Evolutionary conservation across 2,113 vertebrate species (phyloP).

Genomic region (human): DNA sequence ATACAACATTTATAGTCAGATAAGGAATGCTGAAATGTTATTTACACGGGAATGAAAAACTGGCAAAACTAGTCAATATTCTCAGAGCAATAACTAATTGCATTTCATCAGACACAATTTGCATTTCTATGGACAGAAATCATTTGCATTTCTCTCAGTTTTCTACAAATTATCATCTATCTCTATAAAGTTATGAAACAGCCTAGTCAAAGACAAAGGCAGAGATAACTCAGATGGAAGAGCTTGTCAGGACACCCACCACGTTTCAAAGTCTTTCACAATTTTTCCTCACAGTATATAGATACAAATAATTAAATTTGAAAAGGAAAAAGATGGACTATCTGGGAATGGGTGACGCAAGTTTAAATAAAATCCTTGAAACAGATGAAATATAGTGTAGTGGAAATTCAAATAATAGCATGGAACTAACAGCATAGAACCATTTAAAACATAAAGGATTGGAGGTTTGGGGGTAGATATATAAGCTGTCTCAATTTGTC

Average conservation of each 20-base stretch:
- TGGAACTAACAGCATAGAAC: background rate
- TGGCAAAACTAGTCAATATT: background rate
- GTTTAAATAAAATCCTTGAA: background rate
- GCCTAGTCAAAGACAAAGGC: background rate
- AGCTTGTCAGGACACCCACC: background rate
- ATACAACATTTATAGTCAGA: background rate
- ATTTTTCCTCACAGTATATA: background rate
- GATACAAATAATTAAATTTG: conserved; percentile 27
- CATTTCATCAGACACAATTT: background rate
- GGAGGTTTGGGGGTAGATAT: too few species aligned
- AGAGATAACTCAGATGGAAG: background rate
- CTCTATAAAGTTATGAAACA: background rate
- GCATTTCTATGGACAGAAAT: conserved; percentile 45
- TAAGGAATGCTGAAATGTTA: background rate
- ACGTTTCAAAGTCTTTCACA: background rate
- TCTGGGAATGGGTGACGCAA: background rate
- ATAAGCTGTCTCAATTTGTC: background rate
- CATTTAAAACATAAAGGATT: background rate
- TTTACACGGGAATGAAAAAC: background rate
- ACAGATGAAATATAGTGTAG: background rate
- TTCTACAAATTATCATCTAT: conserved; percentile 10
- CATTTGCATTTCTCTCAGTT: conserved; percentile 21
- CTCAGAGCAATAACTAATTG: conserved; percentile 26
- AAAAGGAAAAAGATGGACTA: background rate
- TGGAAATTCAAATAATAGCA: background rate